Conservation (phyloP, 2,888 invertebrate species). For the Thecophora atra region DNA sequence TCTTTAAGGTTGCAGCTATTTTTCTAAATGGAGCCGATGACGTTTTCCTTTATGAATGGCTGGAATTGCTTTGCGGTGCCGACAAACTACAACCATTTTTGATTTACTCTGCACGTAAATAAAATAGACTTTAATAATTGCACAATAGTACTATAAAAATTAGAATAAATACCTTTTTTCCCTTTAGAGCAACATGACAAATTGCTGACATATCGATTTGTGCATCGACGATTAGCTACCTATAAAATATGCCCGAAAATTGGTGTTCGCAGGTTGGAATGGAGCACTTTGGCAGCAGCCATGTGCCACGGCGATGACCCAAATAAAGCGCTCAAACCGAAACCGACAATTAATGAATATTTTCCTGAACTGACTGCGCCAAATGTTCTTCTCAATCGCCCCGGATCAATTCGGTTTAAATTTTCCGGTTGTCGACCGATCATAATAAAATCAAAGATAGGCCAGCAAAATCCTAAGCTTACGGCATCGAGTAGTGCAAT, state of each 20-base stretch:
- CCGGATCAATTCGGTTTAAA: conserved; percentile 62
- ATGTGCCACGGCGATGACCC: conserved; percentile 62
- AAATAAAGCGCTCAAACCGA: conserved; percentile 53
- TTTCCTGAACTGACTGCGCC: conserved; percentile 54
- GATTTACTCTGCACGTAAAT: conserved; percentile 58
- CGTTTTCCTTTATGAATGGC: conserved; percentile 64
- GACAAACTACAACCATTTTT: conserved; percentile 61
- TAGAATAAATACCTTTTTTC: too few relatives aligned
- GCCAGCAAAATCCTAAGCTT: conserved; percentile 33
- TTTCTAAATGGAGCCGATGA: conserved; percentile 61
- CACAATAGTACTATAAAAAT: neutral
- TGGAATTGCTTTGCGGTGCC: conserved; percentile 60
- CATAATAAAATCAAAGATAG: conserved; percentile 54
- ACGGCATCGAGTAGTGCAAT: neutral
- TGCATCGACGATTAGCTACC: conserved; percentile 49
- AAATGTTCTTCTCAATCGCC: conserved; percentile 55
- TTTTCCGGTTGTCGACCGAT: conserved; percentile 62
- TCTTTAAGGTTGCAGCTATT: conserved; percentile 54
- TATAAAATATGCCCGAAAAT: conserved; percentile 57
- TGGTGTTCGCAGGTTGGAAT: conserved; percentile 57
- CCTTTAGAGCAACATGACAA: conserved; percentile 56
- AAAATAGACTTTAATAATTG: neutral
- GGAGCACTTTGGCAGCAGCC: conserved; percentile 57
- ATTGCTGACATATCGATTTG: conserved; percentile 49
- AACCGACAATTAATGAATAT: conserved; percentile 50